Evolutionary conservation across 2,113 vertebrate species (phyloP), one percentile per base, ranked within the genome.

Genomic region (Percopsis transmontana): DNA sequence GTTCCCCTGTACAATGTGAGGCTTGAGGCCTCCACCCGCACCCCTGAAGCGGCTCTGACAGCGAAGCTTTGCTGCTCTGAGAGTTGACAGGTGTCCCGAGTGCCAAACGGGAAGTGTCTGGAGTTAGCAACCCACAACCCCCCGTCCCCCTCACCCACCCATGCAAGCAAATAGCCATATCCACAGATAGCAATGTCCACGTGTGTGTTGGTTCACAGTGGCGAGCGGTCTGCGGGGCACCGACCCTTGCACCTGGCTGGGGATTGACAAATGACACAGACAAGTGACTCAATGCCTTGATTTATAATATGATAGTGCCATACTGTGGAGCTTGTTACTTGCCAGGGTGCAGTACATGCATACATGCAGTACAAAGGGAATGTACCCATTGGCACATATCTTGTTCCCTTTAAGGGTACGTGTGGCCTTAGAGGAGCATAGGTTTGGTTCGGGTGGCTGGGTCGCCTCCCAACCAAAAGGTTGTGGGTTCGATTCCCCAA

Each of bases 21-120:
- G 50, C 13, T 0, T 58, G 53, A 73, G 48, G 45, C 23, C 20
- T 57, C 64, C 5, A 23, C 62, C 58, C 63, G 66, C 59, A 77
- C 72, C 72, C 40, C 14, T 67, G 51, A 73, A 69, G 70, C 65
- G 71, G 8, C 24, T 56, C 57, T 4, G 58, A 58, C 78, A 86
- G 62, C 61, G 33, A 57, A 68, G 58, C 61, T 72, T 71, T 70
- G 69, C 62, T 68, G 73, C 56, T 77, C 58, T 52, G 27, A 45
- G 65, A 52, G 72, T 58, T 69, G 57, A 77, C 42, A 79, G 64
- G 64, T 10, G 62, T 62, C 41, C 66, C 51, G 58, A 71, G 68
- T 75, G 64, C 56, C 38, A 44, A 72, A 57, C 48, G 19, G 18
- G 24, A 70, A 71, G 62, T 59, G 38, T 11, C 45, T 11, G 66